Base-by-base conservation (phyloP, 2,888 invertebrate species). In the Trachelus stipa region DNA sequence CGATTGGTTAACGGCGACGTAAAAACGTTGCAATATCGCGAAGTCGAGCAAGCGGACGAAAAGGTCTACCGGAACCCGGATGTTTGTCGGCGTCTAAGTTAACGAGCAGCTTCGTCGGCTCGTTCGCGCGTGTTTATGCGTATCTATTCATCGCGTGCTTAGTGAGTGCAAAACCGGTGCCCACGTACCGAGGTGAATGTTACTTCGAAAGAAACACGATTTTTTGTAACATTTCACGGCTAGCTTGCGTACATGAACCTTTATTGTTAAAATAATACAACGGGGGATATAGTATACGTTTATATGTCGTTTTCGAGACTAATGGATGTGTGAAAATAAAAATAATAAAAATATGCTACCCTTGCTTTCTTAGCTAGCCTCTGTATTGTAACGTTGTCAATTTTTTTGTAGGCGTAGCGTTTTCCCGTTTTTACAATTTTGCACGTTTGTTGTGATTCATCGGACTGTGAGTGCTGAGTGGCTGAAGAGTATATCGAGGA, bases 21-120 rank as follows among this genome's bases (percentile, higher is more conserved):
- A 76, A 76, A 83, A 84, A 84, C 84, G 80, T 79, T 69, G 79
- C 80, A 78, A 83, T 82, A 81, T 82, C 79, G 80, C 74, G 75
- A 79, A 34, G 73, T 73, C 73, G 76, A 74, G 69, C 83, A 83
- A 84, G 83, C 56, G 56, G 56, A 56, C 56, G 56, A 56, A 56
- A 56, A 34, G 34, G 71, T 81, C 76, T 78, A 76, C 69, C 79
- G 69, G 78, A 79, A 79, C 77, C 83, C 83, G 83, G 84, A 84
- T 83, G 84, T 83, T 85, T 81, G 80, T 79, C 75, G 33, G 12
- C 23, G 56, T 9, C 56, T 56, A 56, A 56, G 56, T 56, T 56
- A 56, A 56, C 56, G 56, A 56, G 56, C 56, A 56, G 6, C 56
- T 56, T 56, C 23, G 23, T 56, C 56, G 23, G 23, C 23, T 56